Evolutionary conservation across 2,888 invertebrate species (phyloP).

Genomic region (Thysanoteuthis rhombus): DNA sequence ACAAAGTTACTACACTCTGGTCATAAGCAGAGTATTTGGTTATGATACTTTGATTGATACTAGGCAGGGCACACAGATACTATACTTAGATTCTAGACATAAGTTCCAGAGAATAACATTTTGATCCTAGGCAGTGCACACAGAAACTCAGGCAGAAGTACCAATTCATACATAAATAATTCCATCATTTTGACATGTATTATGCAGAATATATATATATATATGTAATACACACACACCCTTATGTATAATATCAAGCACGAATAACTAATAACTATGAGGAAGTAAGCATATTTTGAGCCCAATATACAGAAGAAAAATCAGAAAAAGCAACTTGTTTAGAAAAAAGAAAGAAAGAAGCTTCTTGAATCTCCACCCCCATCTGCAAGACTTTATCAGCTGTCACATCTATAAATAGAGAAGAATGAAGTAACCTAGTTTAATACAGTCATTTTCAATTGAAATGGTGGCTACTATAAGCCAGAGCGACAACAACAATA

Average conservation of each 20-base stretch:
- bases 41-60: no score
- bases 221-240: background rate
- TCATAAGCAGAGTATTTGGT: no score
- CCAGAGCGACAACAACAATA: background rate
- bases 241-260: background rate
- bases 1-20: no score
- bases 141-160: no score
- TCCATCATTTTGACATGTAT: no score
- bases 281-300: background rate
- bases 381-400: background rate
- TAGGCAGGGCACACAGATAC: no score
- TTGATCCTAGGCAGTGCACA: no score
- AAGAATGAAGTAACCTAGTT: slow-evolving; percentile 12
- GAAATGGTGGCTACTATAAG: background rate
- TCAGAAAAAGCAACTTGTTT: background rate
- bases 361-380: background rate
- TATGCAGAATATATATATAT: no score
- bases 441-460: background rate
- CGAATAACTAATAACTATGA: background rate
- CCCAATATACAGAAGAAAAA: background rate
- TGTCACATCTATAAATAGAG: background rate
- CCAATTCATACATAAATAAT: no score
- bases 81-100: no score
- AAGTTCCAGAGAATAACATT: no score
- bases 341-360: background rate